Evolutionary conservation across 2,797 vertebrate species (phyloP).

Genomic region (Emydoidea blandingii): DNA sequence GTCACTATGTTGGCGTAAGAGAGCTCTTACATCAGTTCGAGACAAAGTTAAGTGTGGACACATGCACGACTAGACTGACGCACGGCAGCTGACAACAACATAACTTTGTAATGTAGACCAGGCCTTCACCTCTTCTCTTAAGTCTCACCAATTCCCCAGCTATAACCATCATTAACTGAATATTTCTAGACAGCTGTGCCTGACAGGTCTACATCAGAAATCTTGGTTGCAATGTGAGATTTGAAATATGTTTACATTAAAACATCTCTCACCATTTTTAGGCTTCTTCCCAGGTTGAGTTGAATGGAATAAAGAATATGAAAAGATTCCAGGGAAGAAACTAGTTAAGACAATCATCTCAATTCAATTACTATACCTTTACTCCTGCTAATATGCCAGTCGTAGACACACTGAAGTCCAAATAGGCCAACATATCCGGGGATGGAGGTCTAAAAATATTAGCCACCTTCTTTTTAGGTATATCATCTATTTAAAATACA

Average conservation of each 20-base stretch:
- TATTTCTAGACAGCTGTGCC: not conserved
- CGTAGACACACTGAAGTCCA: slow-evolving; percentile 98
- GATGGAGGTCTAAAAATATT: slow-evolving; percentile 91
- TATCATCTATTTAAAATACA: slow-evolving; percentile 86
- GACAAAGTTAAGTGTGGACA: not conserved
- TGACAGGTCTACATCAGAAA: not conserved
- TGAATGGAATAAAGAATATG: not conserved
- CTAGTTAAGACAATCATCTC: not conserved
- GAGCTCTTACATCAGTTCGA: not conserved
- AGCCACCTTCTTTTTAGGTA: slow-evolving; percentile 91
- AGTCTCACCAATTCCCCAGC: not conserved
- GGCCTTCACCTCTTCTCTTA: not conserved
- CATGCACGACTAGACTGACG: not conserved
- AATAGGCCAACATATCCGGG: slow-evolving; percentile 93
- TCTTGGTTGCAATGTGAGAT: not conserved
- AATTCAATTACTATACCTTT: slow-evolving; percentile 84
- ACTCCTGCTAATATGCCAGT: slow-evolving; percentile 97
- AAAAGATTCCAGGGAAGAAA: not conserved
- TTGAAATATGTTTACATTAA: not conserved
- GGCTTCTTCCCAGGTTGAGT: not conserved
- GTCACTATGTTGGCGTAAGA: not conserved
- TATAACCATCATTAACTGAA: not conserved
- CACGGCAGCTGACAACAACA: not conserved
- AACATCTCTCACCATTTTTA: not conserved
- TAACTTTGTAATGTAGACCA: not conserved